Percentiles rank a stretch among this genome's conserved stretches.
Evolutionary conservation across 1,140 invertebrate species (phyloP).

Genomic region (Drosophila kikkawai): DNA sequence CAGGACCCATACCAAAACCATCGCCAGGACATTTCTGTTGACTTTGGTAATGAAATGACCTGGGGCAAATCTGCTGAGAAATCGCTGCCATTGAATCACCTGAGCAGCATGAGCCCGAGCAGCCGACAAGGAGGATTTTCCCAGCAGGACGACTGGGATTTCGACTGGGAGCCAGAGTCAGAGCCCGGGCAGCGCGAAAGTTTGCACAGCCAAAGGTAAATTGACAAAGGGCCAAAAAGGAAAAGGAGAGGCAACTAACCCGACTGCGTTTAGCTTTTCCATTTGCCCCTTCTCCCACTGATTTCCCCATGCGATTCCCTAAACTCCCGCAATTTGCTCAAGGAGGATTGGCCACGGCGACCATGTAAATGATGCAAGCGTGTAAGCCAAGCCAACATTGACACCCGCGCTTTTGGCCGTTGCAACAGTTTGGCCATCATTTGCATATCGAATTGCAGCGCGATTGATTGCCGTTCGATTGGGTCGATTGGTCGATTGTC

Average conservation of each 20-base stretch:
- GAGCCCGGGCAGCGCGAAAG: conserved; percentile 53
- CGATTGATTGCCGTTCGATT: conserved; percentile 62
- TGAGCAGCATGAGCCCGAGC: conserved; percentile 34
- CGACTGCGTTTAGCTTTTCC: conserved; percentile 50
- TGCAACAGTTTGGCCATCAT: conserved; percentile 70
- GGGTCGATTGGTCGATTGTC: conserved; percentile 43
- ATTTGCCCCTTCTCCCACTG: conserved; percentile 12
- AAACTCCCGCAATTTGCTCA: conserved; percentile 45
- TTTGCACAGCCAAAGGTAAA: conserved; percentile 78
- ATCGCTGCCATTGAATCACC: conserved; percentile 75
- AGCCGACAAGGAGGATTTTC: conserved; percentile 37
- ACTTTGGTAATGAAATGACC: conserved; percentile 81
- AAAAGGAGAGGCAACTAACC: conserved; percentile 45
- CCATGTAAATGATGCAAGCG: conserved; percentile 53
- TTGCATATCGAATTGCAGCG: conserved; percentile 74
- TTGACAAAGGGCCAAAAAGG: conserved; percentile 56
- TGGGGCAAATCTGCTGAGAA: conserved; percentile 72
- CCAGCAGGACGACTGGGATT: conserved; percentile 38
- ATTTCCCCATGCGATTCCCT: conserved; percentile 2
- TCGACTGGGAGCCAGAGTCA: conserved; percentile 19
- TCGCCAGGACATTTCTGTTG: conserved; percentile 63
- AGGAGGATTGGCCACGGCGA: conserved; percentile 26
- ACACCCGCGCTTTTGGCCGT: conserved; percentile 29
- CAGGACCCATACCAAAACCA: conserved; percentile 16
- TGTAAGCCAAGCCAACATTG: conserved; percentile 66